Evolutionary conservation across 2,888 invertebrate genomes (phyloP).

Genomic region (Aethes cnicana): DNA sequence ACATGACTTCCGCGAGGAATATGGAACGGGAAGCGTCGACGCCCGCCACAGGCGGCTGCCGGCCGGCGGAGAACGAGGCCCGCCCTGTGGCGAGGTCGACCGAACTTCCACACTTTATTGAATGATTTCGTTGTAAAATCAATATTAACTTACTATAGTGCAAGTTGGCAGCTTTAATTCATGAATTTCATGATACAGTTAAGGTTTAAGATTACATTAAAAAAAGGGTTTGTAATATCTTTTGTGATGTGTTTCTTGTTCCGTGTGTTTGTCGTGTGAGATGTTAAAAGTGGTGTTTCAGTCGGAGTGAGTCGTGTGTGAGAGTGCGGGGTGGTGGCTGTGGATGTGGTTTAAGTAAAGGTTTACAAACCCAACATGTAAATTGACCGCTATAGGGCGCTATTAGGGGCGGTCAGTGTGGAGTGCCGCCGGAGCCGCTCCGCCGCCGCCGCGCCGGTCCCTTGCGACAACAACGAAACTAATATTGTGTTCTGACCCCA

Average conservation of each 20-base stretch:
- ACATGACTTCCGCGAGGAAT: constrained; percentile 6
- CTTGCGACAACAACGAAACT: constrained; percentile 84
- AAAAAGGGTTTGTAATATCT: constrained; percentile 78
- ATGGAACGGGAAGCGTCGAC: constrained; percentile 9
- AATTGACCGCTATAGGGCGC: constrained; percentile 80
- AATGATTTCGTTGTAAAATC: constrained; percentile 49
- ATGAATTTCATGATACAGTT: constrained; percentile 66
- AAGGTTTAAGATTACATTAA: constrained; percentile 59
- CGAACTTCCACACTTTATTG: constrained; percentile 41
- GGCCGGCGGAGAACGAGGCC: constrained; percentile 40
- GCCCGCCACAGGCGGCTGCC: constrained; percentile 31
- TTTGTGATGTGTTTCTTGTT: constrained; percentile 53
- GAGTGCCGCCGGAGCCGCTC: constrained; percentile 73
- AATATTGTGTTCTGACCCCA: constrained; percentile 81
- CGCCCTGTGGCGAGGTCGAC: constrained; percentile 37
- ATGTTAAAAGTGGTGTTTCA: constrained; percentile 34
- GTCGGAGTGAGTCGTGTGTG: constrained; percentile 34
- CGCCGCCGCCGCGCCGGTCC: constrained; percentile 80
- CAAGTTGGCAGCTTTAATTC: constrained; percentile 71
- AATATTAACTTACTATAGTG: constrained; percentile 66
- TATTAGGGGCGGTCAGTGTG: constrained; percentile 77
- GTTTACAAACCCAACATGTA: constrained; percentile 82
- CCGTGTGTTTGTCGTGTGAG: constrained; percentile 36
- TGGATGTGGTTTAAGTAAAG: constrained; percentile 75
- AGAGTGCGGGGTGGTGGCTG: constrained; percentile 31